Evolutionary conservation across 53 echinoderm and acorn worm genomes (phyloP).

Genomic region (Arbacia lixula): DNA sequence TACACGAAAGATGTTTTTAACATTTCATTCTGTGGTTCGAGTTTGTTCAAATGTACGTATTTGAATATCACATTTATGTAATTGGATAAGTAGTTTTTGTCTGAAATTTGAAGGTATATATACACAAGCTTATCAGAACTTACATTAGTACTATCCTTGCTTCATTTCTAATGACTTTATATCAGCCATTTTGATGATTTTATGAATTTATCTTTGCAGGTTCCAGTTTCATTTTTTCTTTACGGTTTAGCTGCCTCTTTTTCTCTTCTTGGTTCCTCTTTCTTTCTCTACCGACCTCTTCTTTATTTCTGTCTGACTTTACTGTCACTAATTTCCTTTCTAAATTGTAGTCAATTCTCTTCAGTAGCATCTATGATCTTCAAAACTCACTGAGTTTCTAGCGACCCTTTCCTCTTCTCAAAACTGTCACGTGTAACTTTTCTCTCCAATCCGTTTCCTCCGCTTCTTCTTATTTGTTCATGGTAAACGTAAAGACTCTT

Average conservation of each 20-base stretch:
- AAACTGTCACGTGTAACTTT: conserved; percentile 10
- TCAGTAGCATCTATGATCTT: too few species aligned
- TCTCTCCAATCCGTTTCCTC: not conserved
- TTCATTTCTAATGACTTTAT: conserved; percentile 26
- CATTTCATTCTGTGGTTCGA: too few species aligned
- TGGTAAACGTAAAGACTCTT: conserved; percentile 31
- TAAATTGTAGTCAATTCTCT: too few species aligned
- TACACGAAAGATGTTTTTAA: too few species aligned
- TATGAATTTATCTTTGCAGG: conserved; percentile 21
- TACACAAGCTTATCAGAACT: too few species aligned
- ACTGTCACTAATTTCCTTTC: too few species aligned
- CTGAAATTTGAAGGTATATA: too few species aligned
- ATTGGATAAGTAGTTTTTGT: too few species aligned
- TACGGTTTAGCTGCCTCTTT: not conserved
- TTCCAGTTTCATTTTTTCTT: conserved; percentile 5
- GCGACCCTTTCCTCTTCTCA: not conserved
- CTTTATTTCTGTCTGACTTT: too few species aligned
- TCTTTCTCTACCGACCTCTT: not conserved
- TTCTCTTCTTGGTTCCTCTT: not conserved
- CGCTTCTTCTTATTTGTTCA: conserved; percentile 7
- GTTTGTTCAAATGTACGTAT: too few species aligned
- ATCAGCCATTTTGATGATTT: too few species aligned
- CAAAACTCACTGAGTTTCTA: conserved; percentile 3
- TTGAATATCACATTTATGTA: too few species aligned
- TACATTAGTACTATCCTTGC: conserved; percentile 21